phyloP scores from a whole-genome alignment of 2,888 invertebrate genomes.

The Reticulitermes lucifugus region DNA sequence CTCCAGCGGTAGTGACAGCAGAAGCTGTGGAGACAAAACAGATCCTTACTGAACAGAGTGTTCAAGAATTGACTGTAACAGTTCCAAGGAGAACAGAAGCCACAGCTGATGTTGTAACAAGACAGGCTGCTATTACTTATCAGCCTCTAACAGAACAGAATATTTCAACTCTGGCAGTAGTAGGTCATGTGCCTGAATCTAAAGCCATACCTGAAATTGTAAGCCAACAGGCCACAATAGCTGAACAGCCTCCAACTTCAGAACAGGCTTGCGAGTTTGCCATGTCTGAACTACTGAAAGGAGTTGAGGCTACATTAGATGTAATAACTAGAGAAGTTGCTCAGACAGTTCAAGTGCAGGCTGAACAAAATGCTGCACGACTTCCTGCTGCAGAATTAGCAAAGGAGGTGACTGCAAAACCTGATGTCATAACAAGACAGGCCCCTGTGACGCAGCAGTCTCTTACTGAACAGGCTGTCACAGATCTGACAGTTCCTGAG shows the following conservation, averaged over 20 bases:
- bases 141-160: slow-evolving; percentile 42
- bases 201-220: slow-evolving; percentile 12
- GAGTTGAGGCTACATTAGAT: slow-evolving; percentile 43
- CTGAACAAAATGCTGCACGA: slow-evolving; percentile 38
- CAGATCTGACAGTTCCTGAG: not conserved
- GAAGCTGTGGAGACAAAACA: slow-evolving; percentile 38
- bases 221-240: slow-evolving; percentile 19
- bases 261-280: slow-evolving; percentile 39
- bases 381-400: not conserved
- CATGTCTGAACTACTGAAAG: slow-evolving; percentile 29
- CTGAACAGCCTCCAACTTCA: slow-evolving; percentile 42
- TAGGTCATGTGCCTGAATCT: not conserved
- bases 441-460: slow-evolving; percentile 18
- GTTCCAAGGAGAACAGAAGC: not conserved
- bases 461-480: not conserved
- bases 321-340: slow-evolving; percentile 47
- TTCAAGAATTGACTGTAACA: not conserved
- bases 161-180: not conserved
- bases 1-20: slow-evolving; percentile 13
- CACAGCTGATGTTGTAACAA: slow-evolving; percentile 39
- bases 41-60: slow-evolving; percentile 20
- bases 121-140: slow-evolving; percentile 36
- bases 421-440: slow-evolving; percentile 3
- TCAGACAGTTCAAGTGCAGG: slow-evolving; percentile 41
- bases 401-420: slow-evolving; percentile 9